Conservation (phyloP, 2,113 vertebrate genomes). For the Pollimyrus isidori region DNA sequence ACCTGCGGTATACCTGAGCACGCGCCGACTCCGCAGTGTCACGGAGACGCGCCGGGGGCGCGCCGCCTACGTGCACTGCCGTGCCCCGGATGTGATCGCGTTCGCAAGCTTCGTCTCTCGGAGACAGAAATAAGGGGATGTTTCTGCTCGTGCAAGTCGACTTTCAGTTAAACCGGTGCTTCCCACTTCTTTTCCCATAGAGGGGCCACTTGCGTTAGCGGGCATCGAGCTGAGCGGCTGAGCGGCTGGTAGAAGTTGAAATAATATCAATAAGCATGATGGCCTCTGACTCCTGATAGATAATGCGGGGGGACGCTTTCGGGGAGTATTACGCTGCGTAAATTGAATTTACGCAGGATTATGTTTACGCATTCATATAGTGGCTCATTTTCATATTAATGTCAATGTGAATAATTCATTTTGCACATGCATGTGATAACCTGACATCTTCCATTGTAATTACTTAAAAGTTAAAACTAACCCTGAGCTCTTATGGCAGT, state of each 20-base stretch:
- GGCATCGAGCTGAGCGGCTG: not conserved
- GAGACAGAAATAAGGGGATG: conserved; percentile 63
- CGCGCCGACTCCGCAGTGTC: not conserved
- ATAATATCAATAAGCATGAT: not conserved
- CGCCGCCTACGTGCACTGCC: not conserved
- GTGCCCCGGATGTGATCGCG: conserved; percentile 46
- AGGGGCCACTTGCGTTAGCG: not conserved
- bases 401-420: too few species aligned
- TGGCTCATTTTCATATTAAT: too few species aligned
- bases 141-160: conserved; percentile 89
- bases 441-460: too few species aligned
- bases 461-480: too few species aligned
- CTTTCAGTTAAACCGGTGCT: conserved; percentile 70
- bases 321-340: not conserved
- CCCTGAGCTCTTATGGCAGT: too few species aligned
- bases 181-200: not conserved
- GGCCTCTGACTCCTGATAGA: conserved; percentile 18
- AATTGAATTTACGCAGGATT: too few species aligned
- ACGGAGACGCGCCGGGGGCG: not conserved
- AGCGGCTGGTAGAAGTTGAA: not conserved
- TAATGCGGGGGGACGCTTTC: conserved; percentile 17
- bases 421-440: too few species aligned
- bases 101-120: conserved; percentile 25
- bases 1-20: not conserved
- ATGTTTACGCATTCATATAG: too few species aligned